Evolutionary conservation across 2,888 invertebrate genomes (phyloP), one percentile per base, ranked within the genome.

Genomic region (Ophion slaviceki): DNA sequence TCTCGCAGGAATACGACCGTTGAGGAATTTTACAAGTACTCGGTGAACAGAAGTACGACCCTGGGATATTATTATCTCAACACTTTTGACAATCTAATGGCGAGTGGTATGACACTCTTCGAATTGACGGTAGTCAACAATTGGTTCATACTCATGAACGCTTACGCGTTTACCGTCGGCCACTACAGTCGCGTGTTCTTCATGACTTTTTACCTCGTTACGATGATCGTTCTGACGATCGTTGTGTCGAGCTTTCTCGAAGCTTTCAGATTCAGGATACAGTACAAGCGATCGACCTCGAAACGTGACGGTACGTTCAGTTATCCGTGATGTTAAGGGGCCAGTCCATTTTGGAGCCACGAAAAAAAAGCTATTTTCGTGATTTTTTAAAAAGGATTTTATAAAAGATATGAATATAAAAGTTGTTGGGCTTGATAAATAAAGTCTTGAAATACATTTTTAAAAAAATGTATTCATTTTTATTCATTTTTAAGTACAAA

Each of bases 101-200:
- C 96, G 8, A 97, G 97, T 91, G 96, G 96, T 70, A 97, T 98
- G 87, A 98, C 98, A 0, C 94, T 98, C 88, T 98, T 98, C 94
- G 98, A 98, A 94, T 94, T 98, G 90, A 98, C 98, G 0, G 98
- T 98, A 14, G 98, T 98, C 82, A 98, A 98, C 94, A 98, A 98
- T 94, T 98, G 98, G 98, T 98, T 98, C 91, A 97, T 98, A 82
- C 95, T 98, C 36, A 98, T 98, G 98, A 97, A 98, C 92, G 98
- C 97, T 1, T 97, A 96, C 92, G 97, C 97, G 0, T 95, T 95
- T 0, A 96, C 96, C 24, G 96, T 96, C 0, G 95, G 96, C 74
- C 95, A 96, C 91, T 97, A 96, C 94, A 97, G 97, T 79, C 95
- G 98, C 88, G 94, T 97, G n/a, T 98, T 97, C 93, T 98, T 98